Evolutionary conservation across 2,888 invertebrate species (phyloP).

Genomic region (Diarsia mendica): DNA sequence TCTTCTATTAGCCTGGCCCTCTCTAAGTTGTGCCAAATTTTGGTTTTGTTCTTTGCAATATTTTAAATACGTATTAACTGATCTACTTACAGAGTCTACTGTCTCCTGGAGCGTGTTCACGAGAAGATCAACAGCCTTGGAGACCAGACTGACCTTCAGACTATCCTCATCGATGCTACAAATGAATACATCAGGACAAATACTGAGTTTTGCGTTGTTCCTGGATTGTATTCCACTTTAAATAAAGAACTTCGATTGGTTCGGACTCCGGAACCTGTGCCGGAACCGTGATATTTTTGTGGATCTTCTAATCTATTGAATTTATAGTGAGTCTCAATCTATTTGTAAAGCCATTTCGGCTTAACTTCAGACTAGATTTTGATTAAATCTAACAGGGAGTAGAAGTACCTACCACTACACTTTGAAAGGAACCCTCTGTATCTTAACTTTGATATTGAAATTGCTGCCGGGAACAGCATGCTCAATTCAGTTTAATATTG

Average conservation of each 20-base stretch:
- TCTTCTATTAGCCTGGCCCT: neutral
- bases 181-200: constrained; percentile 34
- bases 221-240: constrained; percentile 42
- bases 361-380: neutral
- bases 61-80: neutral
- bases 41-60: neutral
- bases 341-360: constrained; percentile 2
- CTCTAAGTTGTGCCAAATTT: neutral
- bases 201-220: constrained; percentile 7
- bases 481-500: no score
- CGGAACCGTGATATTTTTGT: constrained; percentile 23
- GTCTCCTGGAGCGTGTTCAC: constrained; percentile 40
- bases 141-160: constrained; percentile 47
- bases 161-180: constrained; percentile 37
- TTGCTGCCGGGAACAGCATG: neutral
- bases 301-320: neutral
- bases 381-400: neutral
- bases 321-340: constrained; percentile 10
- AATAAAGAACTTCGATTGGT: constrained; percentile 50
- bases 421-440: neutral
- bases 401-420: neutral
- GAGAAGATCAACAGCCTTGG: constrained; percentile 33
- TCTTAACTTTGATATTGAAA: neutral
- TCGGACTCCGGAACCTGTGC: neutral
- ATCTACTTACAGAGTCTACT: constrained; percentile 29